Evolutionary conservation across 2,113 vertebrate genomes (phyloP), one percentile per base, ranked within the genome.

Genomic region (Calidris pygmaea): DNA sequence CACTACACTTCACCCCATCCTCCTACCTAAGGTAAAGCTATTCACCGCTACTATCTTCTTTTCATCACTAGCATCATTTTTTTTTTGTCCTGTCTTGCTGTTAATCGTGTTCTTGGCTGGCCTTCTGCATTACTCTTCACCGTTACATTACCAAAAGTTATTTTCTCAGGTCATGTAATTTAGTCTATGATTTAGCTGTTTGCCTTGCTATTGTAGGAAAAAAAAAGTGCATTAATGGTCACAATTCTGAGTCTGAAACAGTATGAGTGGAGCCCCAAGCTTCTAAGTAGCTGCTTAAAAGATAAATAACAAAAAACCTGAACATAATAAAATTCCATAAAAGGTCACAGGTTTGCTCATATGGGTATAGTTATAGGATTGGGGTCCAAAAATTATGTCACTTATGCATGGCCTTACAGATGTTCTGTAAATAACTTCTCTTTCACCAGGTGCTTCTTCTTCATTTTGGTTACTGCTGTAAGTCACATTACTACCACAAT

Each of bases 231-330:
- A 37, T 26, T 41, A n/a, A 16, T 58, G 12, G 12, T 62, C 23
- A 26, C 65, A 8, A 76, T 75, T 85, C 39, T 72, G 47, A 39
- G 32, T 59, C 23, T 56, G 34, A 21, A 91, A 55, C 32, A 68
- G 6, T 10, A 39, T 9, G 20, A 24, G 7, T 0, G 0, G 18
- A 43, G 10, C 12, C 7, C 7, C 12, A 67, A 21, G 7, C 3
- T 55, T 77, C 20, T 23, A 70, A 12, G 23, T 23, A 56, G 34
- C 9, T 77, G 6, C 7, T 60, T 47, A 20, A n/a, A 83, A 77
- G 20, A 68, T 3, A 76, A 67, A 66, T 35, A 60, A 56, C 11
- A 37, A 37, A 65, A 58, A 32, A 41, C 12, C 15, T 26, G 9
- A 29, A 37, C 14, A 19, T 2, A 62, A 27, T 12, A 62, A 41